phyloP scores from a whole-genome alignment of 2,888 invertebrate genomes.

The Pediacus dermestoides region DNA sequence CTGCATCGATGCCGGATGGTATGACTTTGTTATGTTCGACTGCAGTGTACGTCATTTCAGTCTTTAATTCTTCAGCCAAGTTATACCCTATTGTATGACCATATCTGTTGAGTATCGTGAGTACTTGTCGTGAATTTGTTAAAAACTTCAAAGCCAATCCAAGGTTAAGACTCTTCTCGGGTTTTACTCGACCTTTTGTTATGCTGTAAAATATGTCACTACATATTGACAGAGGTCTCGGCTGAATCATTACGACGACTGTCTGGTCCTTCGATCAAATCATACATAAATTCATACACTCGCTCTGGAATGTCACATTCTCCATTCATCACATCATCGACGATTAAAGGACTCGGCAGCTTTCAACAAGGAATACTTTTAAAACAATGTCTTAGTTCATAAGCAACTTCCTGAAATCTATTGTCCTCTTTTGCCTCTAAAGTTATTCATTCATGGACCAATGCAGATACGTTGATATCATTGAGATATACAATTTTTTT shows the following conservation, averaged over 20 bases:
- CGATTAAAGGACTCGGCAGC: slow-evolving; percentile 1
- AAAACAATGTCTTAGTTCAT: neutral
- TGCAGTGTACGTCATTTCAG: slow-evolving; percentile 27
- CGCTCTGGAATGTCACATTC: neutral
- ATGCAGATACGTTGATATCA: neutral
- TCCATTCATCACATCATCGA: slow-evolving; percentile 1
- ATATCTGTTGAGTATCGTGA: slow-evolving; percentile 34
- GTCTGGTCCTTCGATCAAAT: slow-evolving; percentile 2
- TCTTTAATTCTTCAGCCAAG: slow-evolving; percentile 38
- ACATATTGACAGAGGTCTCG: slow-evolving; percentile 19
- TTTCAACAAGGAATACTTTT: too few species aligned
- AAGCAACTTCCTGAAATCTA: slow-evolving; percentile 1
- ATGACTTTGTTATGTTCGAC: slow-evolving; percentile 25
- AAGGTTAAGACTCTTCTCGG: slow-evolving; percentile 32
- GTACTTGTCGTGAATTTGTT: slow-evolving; percentile 30
- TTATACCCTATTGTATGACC: slow-evolving; percentile 35
- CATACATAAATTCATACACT: neutral
- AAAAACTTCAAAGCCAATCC: slow-evolving; percentile 33
- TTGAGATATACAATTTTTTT: slow-evolving; percentile 2
- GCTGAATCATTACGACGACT: neutral
- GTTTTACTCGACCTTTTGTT: slow-evolving; percentile 28
- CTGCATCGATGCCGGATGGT: slow-evolving; percentile 30
- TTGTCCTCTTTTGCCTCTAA: neutral
- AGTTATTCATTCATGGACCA: neutral
- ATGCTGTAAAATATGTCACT: slow-evolving; percentile 32